phyloP scores from a whole-genome alignment of 2,797 vertebrate genomes.

The Remorina albescens region DNA sequence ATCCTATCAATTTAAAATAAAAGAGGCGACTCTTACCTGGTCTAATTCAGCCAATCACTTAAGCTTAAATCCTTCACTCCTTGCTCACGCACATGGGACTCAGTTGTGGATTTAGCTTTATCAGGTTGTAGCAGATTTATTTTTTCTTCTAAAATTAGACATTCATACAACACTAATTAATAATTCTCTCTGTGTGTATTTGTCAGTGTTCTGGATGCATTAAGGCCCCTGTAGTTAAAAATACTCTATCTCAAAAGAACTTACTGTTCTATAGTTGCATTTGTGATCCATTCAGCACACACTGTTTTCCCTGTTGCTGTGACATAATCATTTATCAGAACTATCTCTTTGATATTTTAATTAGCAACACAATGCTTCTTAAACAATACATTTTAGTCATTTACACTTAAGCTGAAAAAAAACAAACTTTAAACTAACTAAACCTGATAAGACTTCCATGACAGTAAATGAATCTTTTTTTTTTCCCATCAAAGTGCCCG shows the following conservation, averaged over 20 bases:
- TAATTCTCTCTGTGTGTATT: neutral
- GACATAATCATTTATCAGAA: neutral
- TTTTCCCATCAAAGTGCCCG: constrained; percentile 1
- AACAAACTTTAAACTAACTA: too few relatives aligned
- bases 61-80: constrained; percentile 11
- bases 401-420: too few relatives aligned
- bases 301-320: neutral
- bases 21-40: neutral
- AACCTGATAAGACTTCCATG: constrained; percentile 7
- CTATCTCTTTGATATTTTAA: too few relatives aligned
- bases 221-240: constrained; percentile 22
- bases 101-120: constrained; percentile 5
- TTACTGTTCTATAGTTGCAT: neutral
- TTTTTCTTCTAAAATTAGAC: neutral
- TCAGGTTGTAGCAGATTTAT: neutral
- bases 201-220: constrained; percentile 7
- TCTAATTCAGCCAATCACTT: constrained; percentile 26
- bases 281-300: neutral
- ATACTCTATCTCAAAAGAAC: neutral
- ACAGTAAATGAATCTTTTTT: constrained; percentile 22
- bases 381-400: neutral
- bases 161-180: constrained; percentile 10
- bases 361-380: too few relatives aligned
- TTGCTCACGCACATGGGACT: constrained; percentile 3
- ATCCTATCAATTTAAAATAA: constrained; percentile 11